Base-by-base conservation (phyloP, 2,113 vertebrate species). In the Coracopsis vasa region DNA sequence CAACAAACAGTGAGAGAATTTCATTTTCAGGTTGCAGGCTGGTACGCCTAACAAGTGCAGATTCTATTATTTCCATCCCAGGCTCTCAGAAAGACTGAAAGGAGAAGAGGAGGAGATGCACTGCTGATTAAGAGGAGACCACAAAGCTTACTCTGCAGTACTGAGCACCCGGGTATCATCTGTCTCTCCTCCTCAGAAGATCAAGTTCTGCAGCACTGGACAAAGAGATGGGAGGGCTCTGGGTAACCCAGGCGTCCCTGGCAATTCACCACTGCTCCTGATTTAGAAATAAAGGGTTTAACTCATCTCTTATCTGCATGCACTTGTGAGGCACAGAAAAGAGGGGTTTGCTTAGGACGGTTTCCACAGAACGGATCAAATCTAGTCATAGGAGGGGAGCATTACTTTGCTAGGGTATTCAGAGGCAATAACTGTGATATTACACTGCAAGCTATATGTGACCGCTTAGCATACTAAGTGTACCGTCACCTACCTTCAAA, bases 201-300 rank as follows among this genome's bases (percentile, higher is more conserved):
- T 90, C 70, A 73, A 88, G 75, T 44, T 92, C 75, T 78, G 64
- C 88, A 92, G 90, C 0, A 0, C 85, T 41, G 65, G 77, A 92
- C 92, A 96, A 95, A 90, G 82, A 73, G 67, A 54, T 80, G 75
- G 92, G 85, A 96, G 75, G 88, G 60, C 72, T 92, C 67, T 61
- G 79, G 42, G 16, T 62, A 92, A 35, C 48, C 28, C 90, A 67
- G 35, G 27, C 31, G 1, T 84, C 89, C 81, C 80, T 7, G 1
- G 64, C 56, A 78, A 56, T 90, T 94, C 93, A 54, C 42, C 29
- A 33, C 82, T 42, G 39, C 60, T 86, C 35, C 88, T 37, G 45
- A 39, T 80, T 39, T 74, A 47, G 86, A 51, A 88, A 71, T 19
- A 21, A 69, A 86, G 44, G 39, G 29, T 80, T 90, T 83, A 62